Base-by-base conservation (phyloP, 1,140 invertebrate species). In the Drosophila athabasca region DNA sequence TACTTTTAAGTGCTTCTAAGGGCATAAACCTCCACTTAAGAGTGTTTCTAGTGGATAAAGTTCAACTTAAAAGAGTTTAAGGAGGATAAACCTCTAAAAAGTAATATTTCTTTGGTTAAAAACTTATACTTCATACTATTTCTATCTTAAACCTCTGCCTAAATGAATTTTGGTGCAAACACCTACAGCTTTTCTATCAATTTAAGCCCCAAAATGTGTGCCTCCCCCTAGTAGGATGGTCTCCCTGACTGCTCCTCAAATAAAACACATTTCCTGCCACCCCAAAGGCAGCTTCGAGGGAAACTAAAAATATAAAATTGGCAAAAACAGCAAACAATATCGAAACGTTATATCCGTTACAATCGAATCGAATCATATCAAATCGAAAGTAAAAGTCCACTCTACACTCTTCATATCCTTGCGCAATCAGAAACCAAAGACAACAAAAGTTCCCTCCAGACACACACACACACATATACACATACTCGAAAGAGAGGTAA, bases 281-380 rank as follows among this genome's bases (percentile, higher is more conserved):
- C n/a, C 9, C 41, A 24, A 57, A 62, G 68, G 15, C 44, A 26
- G 44, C 41, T 29, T 29, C 43, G 15, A 8, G 26, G 26, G 53
- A 43, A 58, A 61, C 76, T 79, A 46, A 71, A 71, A 71, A 76
- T 13, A 71, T 57, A 71, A 79, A 81, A 79, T 39, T 74, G 59
- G 59, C 74, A 74, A 78, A 78, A 13, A 39, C 35, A 58, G 62
- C 64, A 78, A 70, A 82, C 75, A 83, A 73, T 83, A 82, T 78
- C 68, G 62, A 64, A 78, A 60, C 62, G 76, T 70, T 74, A 84
- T 84, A 84, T 84, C 80, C 80, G 72, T 79, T 83, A 69, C 64
- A 39, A 53, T 39, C 35, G 35, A 39, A 35, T 35, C 31, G 9
- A 3, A 35, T 3, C 9, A 46, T 43, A 46, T 22, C 44, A 31